Evolutionary conservation across 1,140 invertebrate species (phyloP).

Genomic region (Gyrodactylus salaris): DNA sequence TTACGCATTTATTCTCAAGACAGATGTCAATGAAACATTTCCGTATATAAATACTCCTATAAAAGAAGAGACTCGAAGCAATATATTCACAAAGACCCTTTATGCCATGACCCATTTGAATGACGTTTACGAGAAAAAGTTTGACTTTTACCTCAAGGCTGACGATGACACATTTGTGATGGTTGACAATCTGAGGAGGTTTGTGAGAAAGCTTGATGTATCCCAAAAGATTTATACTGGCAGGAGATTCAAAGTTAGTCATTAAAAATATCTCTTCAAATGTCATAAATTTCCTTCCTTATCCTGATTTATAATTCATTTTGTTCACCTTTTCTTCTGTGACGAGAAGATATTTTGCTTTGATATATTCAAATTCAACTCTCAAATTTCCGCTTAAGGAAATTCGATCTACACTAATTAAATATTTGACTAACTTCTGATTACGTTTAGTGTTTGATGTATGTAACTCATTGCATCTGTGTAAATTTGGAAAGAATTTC

Average conservation of each 20-base stretch:
- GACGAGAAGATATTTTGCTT: too few species aligned
- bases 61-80: not conserved
- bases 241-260: not conserved
- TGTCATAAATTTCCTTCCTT: too few species aligned
- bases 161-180: not conserved
- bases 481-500: too few species aligned
- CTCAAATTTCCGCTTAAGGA: too few species aligned
- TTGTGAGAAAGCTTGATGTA: not conserved
- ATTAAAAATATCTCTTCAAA: too few species aligned
- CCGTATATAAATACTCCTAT: not conserved
- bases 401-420: too few species aligned
- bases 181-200: not conserved
- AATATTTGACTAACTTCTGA: too few species aligned
- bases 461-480: too few species aligned
- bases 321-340: too few species aligned
- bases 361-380: too few species aligned
- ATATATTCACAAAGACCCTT: not conserved
- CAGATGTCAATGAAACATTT: not conserved
- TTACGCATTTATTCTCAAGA: not conserved
- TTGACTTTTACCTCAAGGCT: not conserved
- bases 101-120: not conserved
- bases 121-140: not conserved
- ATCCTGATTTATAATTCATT: too few species aligned
- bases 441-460: too few species aligned
- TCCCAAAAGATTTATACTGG: not conserved